A percentile compares a stretch with the other conserved stretches of the same genome.
Conservation (phyloP, 2,888 invertebrate genomes). For the Pyrrhosoma nymphula region DNA sequence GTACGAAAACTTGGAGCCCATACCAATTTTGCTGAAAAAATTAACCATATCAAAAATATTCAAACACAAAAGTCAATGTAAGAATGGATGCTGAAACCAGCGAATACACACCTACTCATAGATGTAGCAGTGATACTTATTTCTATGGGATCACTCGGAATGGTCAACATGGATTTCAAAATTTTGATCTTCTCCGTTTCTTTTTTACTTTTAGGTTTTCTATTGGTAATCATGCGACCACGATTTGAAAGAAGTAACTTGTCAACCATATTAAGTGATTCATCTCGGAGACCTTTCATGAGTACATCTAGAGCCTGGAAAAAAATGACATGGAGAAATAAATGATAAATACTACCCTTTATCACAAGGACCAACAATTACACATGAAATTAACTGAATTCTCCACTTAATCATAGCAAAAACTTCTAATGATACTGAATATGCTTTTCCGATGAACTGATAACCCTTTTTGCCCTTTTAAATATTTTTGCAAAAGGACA, state of each 20-base stretch:
- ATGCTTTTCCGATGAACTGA: too few species aligned
- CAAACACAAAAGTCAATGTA: not conserved
- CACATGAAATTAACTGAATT: too few species aligned
- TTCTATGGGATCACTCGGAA: not conserved
- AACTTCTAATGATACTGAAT: too few species aligned
- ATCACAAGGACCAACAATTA: not conserved
- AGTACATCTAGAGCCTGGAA: slow-evolving; percentile 34
- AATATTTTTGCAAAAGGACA: too few species aligned
- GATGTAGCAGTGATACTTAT: slow-evolving; percentile 17
- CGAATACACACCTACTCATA: not conserved
- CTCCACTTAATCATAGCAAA: too few species aligned
- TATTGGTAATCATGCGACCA: not conserved
- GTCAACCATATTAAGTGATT: not conserved
- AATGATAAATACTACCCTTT: not conserved
- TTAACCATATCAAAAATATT: not conserved
- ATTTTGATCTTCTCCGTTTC: slow-evolving; percentile 9
- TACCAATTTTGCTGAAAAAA: slow-evolving; percentile 38
- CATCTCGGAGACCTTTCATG: not conserved
- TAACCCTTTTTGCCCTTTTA: too few species aligned
- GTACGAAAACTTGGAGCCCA: slow-evolving; percentile 45
- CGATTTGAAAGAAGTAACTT: slow-evolving; percentile 6
- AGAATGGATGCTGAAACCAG: not conserved
- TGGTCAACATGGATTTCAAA: slow-evolving; percentile 13
- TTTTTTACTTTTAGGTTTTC: slow-evolving; percentile 30
- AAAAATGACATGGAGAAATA: not conserved